Evolutionary conservation across 2,797 vertebrate species (phyloP).

Genomic region (Cuniculus paca): DNA sequence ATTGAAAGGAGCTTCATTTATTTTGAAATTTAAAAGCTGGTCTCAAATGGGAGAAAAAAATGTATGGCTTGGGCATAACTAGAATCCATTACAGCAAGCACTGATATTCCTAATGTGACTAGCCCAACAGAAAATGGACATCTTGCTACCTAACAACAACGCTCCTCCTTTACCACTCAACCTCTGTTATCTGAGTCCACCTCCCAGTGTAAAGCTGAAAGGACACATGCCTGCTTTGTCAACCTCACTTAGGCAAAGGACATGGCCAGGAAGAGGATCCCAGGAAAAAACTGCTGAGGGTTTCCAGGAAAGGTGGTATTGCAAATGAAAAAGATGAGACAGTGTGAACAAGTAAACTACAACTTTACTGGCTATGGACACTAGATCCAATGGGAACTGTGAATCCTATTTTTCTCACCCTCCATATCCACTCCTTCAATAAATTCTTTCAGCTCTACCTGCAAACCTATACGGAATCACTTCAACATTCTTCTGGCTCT

Average conservation of each 20-base stretch:
- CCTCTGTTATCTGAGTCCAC: not conserved
- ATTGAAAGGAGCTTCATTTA: slow-evolving; percentile 40
- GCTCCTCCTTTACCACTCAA: not conserved
- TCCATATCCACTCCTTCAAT: not conserved
- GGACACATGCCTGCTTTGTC: not conserved
- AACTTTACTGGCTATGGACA: not conserved
- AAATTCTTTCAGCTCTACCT: not conserved
- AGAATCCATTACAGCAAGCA: not conserved
- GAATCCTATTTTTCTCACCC: not conserved
- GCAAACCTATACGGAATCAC: not conserved
- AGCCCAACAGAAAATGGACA: not conserved
- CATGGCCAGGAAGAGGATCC: not conserved
- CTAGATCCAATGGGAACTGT: accelerated
- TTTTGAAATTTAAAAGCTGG: slow-evolving; percentile 60
- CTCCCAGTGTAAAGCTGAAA: not conserved
- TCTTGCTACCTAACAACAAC: not conserved
- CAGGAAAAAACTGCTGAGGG: not conserved
- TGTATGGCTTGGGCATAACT: not conserved
- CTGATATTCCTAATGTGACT: not conserved
- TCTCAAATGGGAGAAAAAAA: not conserved
- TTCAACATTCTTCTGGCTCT: not conserved
- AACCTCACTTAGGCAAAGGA: not conserved
- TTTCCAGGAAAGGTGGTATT: not conserved
- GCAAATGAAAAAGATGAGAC: not conserved
- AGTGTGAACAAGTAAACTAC: not conserved